Conservation (phyloP, 2,888 invertebrate species). For the Pandemis heparana region DNA sequence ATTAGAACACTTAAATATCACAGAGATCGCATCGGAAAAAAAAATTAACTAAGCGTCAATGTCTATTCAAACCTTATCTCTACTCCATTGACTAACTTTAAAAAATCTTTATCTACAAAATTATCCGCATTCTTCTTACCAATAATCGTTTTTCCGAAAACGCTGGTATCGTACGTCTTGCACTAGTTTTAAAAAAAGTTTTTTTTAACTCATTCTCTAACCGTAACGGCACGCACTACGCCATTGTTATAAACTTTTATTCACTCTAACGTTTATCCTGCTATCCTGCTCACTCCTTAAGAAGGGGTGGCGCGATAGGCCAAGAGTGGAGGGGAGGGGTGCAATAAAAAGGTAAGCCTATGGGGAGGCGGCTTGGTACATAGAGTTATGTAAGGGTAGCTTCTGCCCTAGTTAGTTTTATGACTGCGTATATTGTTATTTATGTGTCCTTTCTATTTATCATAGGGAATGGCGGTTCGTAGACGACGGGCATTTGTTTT, state of each 20-base stretch:
- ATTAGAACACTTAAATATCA: too few species aligned
- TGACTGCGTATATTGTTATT: neutral
- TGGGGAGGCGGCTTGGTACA: conserved; percentile 53
- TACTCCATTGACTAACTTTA: too few species aligned
- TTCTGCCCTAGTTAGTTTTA: conserved; percentile 11
- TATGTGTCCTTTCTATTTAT: neutral
- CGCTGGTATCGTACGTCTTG: too few species aligned
- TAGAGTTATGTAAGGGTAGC: conserved; percentile 9
- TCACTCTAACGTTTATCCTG: conserved; percentile 55
- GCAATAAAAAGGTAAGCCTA: conserved; percentile 77
- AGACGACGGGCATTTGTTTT: too few species aligned
- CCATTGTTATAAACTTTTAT: conserved; percentile 37
- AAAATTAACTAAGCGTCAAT: too few species aligned
- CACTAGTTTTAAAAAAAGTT: too few species aligned
- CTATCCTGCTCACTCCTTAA: conserved; percentile 65
- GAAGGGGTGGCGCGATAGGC: conserved; percentile 65
- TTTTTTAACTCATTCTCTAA: too few species aligned
- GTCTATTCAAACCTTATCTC: too few species aligned
- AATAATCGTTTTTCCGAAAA: too few species aligned
- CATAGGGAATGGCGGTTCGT: neutral
- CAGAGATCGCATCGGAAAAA: too few species aligned
- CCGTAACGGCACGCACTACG: neutral
- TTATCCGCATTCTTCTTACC: too few species aligned
- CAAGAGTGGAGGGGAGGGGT: conserved; percentile 54
- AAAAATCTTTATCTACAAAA: too few species aligned